Conservation (phyloP, 2,888 invertebrate genomes). For the Nowickia ferox region DNA sequence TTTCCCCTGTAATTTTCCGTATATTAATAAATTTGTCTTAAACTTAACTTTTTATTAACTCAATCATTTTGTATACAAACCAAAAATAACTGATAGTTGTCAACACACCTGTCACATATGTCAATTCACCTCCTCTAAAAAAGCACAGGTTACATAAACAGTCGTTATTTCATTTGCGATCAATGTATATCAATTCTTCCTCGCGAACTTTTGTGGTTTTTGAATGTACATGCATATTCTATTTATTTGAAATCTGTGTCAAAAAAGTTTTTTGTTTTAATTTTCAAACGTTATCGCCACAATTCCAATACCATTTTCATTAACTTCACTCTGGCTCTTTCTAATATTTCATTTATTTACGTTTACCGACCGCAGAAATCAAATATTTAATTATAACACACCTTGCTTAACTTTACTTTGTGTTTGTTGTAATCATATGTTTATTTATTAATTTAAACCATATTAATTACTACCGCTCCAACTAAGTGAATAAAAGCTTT, state of each 20-base stretch:
- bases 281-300: not conserved
- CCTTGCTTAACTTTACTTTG: conserved; percentile 22
- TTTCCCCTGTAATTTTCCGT: too few species aligned
- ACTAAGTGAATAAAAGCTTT: conserved; percentile 18
- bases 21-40: too few species aligned
- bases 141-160: too few species aligned
- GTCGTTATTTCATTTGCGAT: too few species aligned
- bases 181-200: too few species aligned
- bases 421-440: conserved; percentile 1
- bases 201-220: too few species aligned
- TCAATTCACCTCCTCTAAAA: too few species aligned
- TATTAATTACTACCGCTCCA: conserved; percentile 58
- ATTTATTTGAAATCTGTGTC: conserved; percentile 17
- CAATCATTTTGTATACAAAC: too few species aligned
- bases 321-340: conserved; percentile 42
- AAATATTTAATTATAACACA: conserved; percentile 54
- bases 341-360: conserved; percentile 57
- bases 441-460: conserved; percentile 17
- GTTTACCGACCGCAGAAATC: conserved; percentile 60
- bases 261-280: conserved; percentile 14
- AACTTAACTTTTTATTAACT: too few species aligned
- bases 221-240: not conserved
- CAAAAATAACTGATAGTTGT: too few species aligned
- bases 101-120: too few species aligned
- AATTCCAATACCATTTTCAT: conserved; percentile 49